These are phyloP conservation scores for Elymnias hypermnestra DNA, from an alignment of 1,140 invertebrate genomes.

Conservation along the genomic window DNA sequence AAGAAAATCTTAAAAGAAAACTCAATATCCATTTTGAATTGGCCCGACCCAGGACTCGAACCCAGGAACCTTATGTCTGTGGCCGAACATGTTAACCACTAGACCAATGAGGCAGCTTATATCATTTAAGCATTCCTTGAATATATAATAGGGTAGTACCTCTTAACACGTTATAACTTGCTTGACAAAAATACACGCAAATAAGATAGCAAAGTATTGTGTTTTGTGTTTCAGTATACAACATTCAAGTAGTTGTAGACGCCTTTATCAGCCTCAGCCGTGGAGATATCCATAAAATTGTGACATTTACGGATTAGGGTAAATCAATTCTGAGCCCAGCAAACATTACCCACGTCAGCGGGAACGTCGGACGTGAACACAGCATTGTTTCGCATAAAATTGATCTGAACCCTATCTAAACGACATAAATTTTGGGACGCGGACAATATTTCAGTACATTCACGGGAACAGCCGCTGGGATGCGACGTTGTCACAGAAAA, in stretches of 20 bases:
- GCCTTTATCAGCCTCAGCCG: constrained; percentile 5
- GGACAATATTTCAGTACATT: constrained; percentile 44
- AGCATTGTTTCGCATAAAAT: constrained; percentile 58
- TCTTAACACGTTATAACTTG: too few species aligned
- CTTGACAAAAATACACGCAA: too few species aligned
- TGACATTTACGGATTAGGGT: constrained; percentile 65
- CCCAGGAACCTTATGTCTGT: too few species aligned
- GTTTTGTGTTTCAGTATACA: too few species aligned
- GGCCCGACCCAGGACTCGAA: too few species aligned
- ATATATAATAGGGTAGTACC: too few species aligned
- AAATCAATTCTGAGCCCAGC: constrained; percentile 51
- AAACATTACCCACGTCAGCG: constrained; percentile 61
- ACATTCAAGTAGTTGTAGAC: background rate
- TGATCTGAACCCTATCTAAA: constrained; percentile 57
- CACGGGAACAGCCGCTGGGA: constrained; percentile 24
- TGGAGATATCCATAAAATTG: constrained; percentile 30
- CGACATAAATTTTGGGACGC: constrained; percentile 44
- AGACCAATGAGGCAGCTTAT: too few species aligned
- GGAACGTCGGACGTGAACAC: constrained; percentile 26
- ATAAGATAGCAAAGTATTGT: too few species aligned
- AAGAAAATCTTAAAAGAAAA: too few species aligned
- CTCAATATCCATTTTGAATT: too few species aligned
- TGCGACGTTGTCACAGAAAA: constrained; percentile 29
- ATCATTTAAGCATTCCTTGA: too few species aligned
- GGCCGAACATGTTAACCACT: too few species aligned